Base-by-base conservation (phyloP, 2,113 vertebrate genomes). In the Canis aureus region DNA sequence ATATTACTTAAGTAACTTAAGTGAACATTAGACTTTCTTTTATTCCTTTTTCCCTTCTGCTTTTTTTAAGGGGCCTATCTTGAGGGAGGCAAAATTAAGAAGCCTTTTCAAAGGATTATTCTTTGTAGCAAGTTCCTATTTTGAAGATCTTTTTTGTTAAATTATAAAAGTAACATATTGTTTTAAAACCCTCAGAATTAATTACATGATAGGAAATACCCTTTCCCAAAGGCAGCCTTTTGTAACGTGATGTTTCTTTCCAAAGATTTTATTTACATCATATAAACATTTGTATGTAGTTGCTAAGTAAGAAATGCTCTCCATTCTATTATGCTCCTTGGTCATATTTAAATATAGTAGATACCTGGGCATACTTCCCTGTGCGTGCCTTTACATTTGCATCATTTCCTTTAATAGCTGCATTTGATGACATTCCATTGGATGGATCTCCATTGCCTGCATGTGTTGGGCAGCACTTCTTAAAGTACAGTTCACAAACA, bases 41-140 rank as follows among this genome's bases (percentile, higher is more conserved):
- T 11, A 71, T 91, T 76, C 5, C 32, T 3, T 83, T 93, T 90
- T 69, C 25, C 13, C 25, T 94, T 71, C 11, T 92, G 57, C 32
- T 66, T 84, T 89, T 95, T 96, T 92, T 62, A 83, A 91, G 23
- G 49, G 55, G 25, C 11, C n/a, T 96, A 9, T 88, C 67, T 80
- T 89, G 43, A 29, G 32, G 16, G 43, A 85, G 9, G 25, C 20
- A 32, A 59, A 62, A 95, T 88, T 89, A 60, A 76, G 23, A 17
- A 94, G n/a, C 13, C 25, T 73, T 89, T 91, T 73, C 23, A 69
- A 93, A 89, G 38, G 53, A 57, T 35, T 87, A 5, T 59, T 71
- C 4, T 93, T 13, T 3, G 27, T 71, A 85, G 43, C 9, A 79
- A 89, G 27, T 94, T 95, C 2, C 49, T 83, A 78, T 86, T 89